phyloP scores from a whole-genome alignment of 2,888 invertebrate species.

The Argynnis bischoffii region DNA sequence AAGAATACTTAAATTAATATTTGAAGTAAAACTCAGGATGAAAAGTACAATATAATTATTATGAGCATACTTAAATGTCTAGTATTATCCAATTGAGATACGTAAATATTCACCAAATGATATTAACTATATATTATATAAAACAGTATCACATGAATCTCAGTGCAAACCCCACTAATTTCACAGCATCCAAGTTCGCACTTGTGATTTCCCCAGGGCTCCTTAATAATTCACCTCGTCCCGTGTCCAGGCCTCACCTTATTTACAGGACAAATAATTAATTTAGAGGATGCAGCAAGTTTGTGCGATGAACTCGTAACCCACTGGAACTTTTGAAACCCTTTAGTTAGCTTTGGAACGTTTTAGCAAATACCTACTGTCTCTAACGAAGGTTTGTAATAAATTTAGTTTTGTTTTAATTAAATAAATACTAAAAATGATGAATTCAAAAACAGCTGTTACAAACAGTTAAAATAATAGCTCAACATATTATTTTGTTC shows the following conservation, averaged over 20 bases:
- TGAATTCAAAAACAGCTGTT: too few relatives aligned
- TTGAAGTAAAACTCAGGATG: too few relatives aligned
- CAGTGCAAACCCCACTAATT: slow-evolving; percentile 28
- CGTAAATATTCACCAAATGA: background rate
- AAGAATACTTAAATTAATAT: too few relatives aligned
- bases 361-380: background rate
- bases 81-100: too few relatives aligned
- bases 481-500: too few relatives aligned
- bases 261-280: slow-evolving; percentile 68
- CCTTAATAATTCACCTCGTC: slow-evolving; percentile 74
- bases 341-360: background rate
- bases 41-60: too few relatives aligned
- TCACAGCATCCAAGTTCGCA: slow-evolving; percentile 43
- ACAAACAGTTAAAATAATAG: too few relatives aligned
- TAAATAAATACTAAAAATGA: background rate
- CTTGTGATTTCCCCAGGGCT: slow-evolving; percentile 76
- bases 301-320: slow-evolving; percentile 50
- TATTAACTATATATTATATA: slow-evolving; percentile 7
- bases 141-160: slow-evolving; percentile 22
- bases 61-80: too few relatives aligned
- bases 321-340: slow-evolving; percentile 27
- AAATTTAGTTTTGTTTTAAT: background rate
- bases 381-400: slow-evolving; percentile 6
- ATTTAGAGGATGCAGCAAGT: slow-evolving; percentile 57
- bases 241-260: slow-evolving; percentile 65